Evolutionary conservation across 1,140 invertebrate genomes (phyloP).

Genomic region (Sycophila sp.): DNA sequence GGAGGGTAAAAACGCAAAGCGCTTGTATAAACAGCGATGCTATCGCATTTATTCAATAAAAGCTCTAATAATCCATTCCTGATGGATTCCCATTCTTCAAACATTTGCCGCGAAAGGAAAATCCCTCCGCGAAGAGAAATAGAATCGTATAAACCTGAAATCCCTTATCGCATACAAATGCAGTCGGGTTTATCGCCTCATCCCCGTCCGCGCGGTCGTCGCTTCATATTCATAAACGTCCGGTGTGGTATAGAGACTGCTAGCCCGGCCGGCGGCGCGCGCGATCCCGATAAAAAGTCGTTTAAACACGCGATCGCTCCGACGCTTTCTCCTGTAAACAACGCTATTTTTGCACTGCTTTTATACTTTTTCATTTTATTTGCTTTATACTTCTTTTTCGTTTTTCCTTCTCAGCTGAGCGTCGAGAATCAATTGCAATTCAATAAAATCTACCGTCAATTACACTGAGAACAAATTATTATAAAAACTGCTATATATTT

Average conservation of each 20-base stretch:
- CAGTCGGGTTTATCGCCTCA: constrained; percentile 22
- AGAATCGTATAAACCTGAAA: constrained; percentile 20
- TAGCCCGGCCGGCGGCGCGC: not conserved
- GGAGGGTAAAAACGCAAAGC: too few species aligned
- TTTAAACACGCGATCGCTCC: not conserved
- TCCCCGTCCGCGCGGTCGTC: not conserved
- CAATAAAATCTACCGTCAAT: not conserved
- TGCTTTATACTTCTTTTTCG: not conserved
- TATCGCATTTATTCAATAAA: constrained; percentile 22
- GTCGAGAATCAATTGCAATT: too few species aligned
- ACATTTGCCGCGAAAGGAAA: constrained; percentile 4
- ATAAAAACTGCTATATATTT: not conserved
- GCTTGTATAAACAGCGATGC: constrained; percentile 12
- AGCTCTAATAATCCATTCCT: constrained; percentile 21
- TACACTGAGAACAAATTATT: not conserved
- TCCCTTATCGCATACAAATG: constrained; percentile 32
- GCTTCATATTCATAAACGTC: constrained; percentile 31
- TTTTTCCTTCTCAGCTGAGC: not conserved
- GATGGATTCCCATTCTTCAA: constrained; percentile 6
- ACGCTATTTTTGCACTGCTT: not conserved
- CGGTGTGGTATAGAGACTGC: not conserved
- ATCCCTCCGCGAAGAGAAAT: constrained; percentile 18
- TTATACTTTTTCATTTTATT: not conserved
- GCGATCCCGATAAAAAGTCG: constrained; percentile 10
- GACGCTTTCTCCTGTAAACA: not conserved